phyloP scores from a whole-genome alignment of 1,140 invertebrate species.

The Akabosia matsudoensis region DNA sequence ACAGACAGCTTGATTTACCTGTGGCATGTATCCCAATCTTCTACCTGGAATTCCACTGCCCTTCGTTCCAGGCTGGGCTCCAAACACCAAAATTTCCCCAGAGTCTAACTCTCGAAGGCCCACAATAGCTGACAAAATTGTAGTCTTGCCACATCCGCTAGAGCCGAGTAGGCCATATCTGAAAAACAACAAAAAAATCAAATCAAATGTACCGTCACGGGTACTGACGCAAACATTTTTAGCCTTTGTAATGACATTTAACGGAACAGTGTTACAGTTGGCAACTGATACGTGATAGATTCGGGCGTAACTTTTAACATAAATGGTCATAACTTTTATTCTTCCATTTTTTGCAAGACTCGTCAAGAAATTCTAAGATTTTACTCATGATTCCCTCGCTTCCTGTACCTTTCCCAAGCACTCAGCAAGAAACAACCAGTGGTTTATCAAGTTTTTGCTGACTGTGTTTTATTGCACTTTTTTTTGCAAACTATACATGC shows the following conservation, averaged over 20 bases:
- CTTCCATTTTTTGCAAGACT: too few relatives aligned
- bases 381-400: not conserved
- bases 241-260: too few relatives aligned
- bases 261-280: too few relatives aligned
- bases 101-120: conserved; percentile 73
- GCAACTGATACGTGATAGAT: too few relatives aligned
- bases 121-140: conserved; percentile 80
- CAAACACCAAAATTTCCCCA: conserved; percentile 80
- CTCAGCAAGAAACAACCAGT: not conserved
- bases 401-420: not conserved
- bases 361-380: too few relatives aligned
- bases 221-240: not conserved
- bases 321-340: too few relatives aligned
- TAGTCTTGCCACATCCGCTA: conserved; percentile 79
- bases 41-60: conserved; percentile 76
- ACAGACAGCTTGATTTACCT: too few relatives aligned
- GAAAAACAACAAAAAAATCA: conserved; percentile 9
- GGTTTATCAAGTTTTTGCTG: too few relatives aligned
- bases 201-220: not conserved
- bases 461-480: too few relatives aligned
- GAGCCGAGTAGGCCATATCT: conserved; percentile 50
- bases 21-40: conserved; percentile 65
- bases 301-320: too few relatives aligned
- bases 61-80: conserved; percentile 72
- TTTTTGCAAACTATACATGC: too few relatives aligned